phyloP scores from a whole-genome alignment of 2,888 invertebrate species.

The Diplolepis rosae region DNA sequence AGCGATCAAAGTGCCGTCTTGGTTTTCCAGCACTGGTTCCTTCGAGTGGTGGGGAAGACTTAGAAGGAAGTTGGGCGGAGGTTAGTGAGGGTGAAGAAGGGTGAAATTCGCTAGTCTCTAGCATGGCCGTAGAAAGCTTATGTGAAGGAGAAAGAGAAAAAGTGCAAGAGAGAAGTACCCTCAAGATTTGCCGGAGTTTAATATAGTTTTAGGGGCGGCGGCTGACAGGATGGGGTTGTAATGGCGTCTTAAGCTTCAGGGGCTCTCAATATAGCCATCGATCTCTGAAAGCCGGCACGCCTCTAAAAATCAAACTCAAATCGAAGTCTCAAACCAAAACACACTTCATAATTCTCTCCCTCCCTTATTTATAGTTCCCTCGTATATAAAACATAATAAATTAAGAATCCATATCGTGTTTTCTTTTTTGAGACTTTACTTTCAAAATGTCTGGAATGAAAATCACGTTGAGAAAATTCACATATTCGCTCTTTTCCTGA shows the following conservation, averaged over 20 bases:
- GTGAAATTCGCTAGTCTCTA: constrained; percentile 41
- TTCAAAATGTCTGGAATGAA: constrained; percentile 18
- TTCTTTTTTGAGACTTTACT: constrained; percentile 15
- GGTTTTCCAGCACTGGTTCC: constrained; percentile 52
- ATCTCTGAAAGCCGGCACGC: background rate
- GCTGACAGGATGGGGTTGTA: constrained; percentile 67
- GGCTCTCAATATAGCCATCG: constrained; percentile 61
- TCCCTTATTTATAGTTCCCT: background rate
- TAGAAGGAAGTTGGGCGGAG: constrained; percentile 43
- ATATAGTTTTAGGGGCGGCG: constrained; percentile 73
- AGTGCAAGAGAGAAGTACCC: constrained; percentile 56
- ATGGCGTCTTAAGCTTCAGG: constrained; percentile 73
- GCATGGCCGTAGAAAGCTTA: constrained; percentile 38
- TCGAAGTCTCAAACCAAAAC: constrained; percentile 11
- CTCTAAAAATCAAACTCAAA: background rate
- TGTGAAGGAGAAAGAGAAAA: constrained; percentile 50
- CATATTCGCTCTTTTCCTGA: constrained; percentile 24
- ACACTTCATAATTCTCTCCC: constrained; percentile 18
- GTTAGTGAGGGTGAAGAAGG: constrained; percentile 44
- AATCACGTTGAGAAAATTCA: constrained; percentile 27
- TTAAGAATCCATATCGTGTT: constrained; percentile 18
- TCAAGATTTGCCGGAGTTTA: constrained; percentile 73
- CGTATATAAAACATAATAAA: background rate
- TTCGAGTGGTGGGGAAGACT: constrained; percentile 28
- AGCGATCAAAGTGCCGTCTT: constrained; percentile 69